These are phyloP conservation scores for Digitonthophagus gazella DNA, from an alignment of 2,888 invertebrate genomes.

Conservation along the genomic window DNA sequence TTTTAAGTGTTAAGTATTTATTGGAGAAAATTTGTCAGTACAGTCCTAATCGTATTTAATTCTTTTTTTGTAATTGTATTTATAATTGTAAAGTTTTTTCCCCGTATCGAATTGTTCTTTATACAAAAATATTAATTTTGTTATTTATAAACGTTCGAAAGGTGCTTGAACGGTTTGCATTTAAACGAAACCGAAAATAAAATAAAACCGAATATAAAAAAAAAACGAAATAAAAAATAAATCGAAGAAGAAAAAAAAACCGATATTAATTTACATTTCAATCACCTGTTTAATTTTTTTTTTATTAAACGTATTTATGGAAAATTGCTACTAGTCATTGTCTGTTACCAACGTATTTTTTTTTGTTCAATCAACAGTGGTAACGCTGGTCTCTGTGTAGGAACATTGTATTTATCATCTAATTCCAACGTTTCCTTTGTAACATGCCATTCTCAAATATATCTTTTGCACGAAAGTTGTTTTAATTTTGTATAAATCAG, in stretches of 20 bases:
- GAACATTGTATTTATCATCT: conserved; percentile 13
- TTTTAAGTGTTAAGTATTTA: conserved; percentile 2
- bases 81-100: background rate
- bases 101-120: background rate
- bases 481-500: too few species aligned
- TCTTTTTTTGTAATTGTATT: conserved; percentile 4
- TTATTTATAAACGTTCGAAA: background rate
- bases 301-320: background rate
- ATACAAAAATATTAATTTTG: background rate
- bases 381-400: conserved; percentile 2
- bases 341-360: conserved; percentile 13
- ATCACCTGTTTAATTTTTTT: too few species aligned
- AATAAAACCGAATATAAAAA: too few species aligned
- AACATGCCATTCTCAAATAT: conserved; percentile 11
- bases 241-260: too few species aligned
- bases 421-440: conserved; percentile 10
- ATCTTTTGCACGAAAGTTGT: background rate
- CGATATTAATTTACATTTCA: too few species aligned
- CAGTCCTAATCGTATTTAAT: background rate
- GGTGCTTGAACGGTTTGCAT: background rate
- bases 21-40: conserved; percentile 3
- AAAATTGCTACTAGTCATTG: conserved; percentile 14
- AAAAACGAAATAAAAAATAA: too few species aligned
- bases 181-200: background rate
- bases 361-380: conserved; percentile 1